Evolutionary conservation across 1,140 invertebrate genomes (phyloP).

Genomic region (Brachionus paranguensis): DNA sequence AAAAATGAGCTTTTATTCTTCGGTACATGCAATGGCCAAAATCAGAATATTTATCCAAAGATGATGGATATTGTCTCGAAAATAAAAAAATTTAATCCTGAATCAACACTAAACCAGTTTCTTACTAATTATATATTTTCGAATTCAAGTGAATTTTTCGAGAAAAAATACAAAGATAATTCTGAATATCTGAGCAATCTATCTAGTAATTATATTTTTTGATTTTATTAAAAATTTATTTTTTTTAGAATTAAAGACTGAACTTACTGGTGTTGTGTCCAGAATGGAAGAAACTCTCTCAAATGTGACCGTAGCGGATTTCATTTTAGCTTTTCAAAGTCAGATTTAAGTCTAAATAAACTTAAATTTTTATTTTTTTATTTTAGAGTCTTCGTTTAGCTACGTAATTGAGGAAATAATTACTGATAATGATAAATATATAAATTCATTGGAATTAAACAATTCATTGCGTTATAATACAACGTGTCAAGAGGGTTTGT

Average conservation of each 20-base stretch:
- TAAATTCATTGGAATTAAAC: neutral
- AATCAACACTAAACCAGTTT: neutral
- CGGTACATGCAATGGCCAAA: neutral
- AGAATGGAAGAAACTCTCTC: neutral
- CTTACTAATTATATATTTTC: neutral
- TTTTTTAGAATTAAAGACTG: neutral
- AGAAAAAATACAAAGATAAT: neutral
- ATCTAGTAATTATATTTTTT: neutral
- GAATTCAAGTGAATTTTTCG: neutral
- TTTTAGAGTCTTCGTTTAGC: neutral
- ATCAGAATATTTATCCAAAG: neutral
- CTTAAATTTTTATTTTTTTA: neutral
- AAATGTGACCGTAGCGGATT: neutral
- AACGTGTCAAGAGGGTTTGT: neutral
- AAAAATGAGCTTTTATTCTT: neutral
- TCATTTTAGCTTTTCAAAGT: neutral
- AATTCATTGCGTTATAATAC: neutral
- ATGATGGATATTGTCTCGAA: neutral
- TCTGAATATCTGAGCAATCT: neutral
- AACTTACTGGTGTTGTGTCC: neutral
- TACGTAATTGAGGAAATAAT: neutral
- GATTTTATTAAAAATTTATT: neutral
- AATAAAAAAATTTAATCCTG: neutral
- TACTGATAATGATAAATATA: neutral
- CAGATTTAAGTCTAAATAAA: neutral